These are phyloP conservation scores for Lithophane ornitopus DNA, from an alignment of 2,888 invertebrate species.

Conservation along the genomic window DNA sequence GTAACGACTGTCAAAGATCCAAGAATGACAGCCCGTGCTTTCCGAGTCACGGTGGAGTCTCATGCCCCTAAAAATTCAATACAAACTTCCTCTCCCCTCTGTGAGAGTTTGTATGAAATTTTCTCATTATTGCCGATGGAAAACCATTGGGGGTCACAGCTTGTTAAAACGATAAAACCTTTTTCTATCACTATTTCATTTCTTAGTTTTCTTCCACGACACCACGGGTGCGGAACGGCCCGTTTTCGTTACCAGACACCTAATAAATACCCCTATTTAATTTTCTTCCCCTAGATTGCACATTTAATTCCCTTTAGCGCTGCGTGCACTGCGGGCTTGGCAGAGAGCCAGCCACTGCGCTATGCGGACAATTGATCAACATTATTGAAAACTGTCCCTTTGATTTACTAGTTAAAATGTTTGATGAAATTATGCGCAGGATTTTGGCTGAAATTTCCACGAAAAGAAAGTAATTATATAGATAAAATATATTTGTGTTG, in stretches of 20 bases:
- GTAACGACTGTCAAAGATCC: too few relatives aligned
- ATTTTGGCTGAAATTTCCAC: neutral
- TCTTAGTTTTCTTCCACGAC: neutral
- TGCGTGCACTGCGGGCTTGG: constrained; percentile 53
- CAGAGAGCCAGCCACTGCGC: constrained; percentile 45
- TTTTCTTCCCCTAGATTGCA: constrained; percentile 37
- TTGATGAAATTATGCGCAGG: neutral
- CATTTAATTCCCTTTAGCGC: constrained; percentile 39
- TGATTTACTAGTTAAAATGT: constrained; percentile 38
- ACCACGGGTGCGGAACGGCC: too few relatives aligned
- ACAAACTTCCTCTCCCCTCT: too few relatives aligned
- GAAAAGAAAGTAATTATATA: neutral
- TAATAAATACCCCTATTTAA: constrained; percentile 51
- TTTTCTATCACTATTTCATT: neutral
- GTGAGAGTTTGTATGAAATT: too few relatives aligned
- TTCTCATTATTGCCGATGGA: too few relatives aligned
- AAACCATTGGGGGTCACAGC: too few relatives aligned
- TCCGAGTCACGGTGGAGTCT: too few relatives aligned
- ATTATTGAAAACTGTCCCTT: constrained; percentile 48
- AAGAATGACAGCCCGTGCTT: too few relatives aligned
- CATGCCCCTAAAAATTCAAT: too few relatives aligned
- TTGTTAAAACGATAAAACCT: too few relatives aligned
- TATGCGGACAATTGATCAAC: constrained; percentile 55
- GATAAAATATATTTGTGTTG: too few relatives aligned
- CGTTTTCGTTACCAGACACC: constrained; percentile 28